Conservation (phyloP, 1,140 invertebrate species). For the Pseudomyrmex sp. region DNA sequence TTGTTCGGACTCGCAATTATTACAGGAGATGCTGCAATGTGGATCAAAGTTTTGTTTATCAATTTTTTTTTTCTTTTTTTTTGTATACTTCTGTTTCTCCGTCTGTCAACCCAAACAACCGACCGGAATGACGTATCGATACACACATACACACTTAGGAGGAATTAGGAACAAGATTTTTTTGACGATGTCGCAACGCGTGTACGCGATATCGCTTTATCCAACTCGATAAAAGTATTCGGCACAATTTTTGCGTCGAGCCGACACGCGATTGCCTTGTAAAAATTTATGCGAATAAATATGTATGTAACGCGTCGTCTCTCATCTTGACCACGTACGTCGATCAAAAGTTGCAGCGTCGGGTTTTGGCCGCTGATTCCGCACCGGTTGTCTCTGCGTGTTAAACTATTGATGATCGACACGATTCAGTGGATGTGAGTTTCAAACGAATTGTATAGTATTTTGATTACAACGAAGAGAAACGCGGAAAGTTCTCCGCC, state of each 20-base stretch:
- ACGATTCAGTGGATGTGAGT: not conserved
- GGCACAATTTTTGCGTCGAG: conserved; percentile 43
- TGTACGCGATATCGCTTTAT: conserved; percentile 42
- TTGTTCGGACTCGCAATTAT: conserved; percentile 20
- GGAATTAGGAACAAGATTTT: conserved; percentile 76
- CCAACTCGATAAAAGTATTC: conserved; percentile 45
- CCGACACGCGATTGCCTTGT: conserved; percentile 69
- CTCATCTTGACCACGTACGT: not conserved
- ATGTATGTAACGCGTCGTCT: not conserved
- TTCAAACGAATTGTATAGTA: not conserved
- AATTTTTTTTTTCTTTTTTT: not conserved
- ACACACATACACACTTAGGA: conserved; percentile 61
- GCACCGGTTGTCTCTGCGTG: not conserved
- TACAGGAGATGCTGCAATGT: conserved; percentile 30
- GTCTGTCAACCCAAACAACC: conserved; percentile 32
- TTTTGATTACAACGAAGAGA: conserved; percentile 43
- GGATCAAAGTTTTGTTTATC: not conserved
- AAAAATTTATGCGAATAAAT: conserved; percentile 48
- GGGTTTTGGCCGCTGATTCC: conserved; percentile 24
- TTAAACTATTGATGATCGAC: conserved; percentile 20
- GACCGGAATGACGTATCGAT: conserved; percentile 57
- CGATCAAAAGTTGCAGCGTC: not conserved
- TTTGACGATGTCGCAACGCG: conserved; percentile 65
- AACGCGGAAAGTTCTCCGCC: not conserved
- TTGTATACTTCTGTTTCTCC: conserved; percentile 5